Evolutionary conservation across 2,113 vertebrate genomes (phyloP), one percentile per base, ranked within the genome.

Genomic region (Cairina moschata): DNA sequence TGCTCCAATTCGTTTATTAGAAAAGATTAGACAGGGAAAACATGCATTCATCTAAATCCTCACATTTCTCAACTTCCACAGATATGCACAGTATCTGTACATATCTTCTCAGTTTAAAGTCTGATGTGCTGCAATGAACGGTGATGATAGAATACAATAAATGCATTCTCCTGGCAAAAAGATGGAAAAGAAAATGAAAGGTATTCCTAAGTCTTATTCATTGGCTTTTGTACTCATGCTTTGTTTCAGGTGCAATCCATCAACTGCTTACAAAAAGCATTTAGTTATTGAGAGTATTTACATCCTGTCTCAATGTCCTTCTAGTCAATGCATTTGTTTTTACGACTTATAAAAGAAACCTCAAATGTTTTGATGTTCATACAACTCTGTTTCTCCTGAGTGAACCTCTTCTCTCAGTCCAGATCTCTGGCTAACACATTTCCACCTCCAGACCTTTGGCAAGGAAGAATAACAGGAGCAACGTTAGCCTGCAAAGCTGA

Each of bases 281-380:
- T 96, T 87, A 74, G 72, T 88, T 97, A 96, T 55, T 94, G 94
- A 82, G 79, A 80, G 55, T 90, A 71, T 50, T 87, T 88, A 60
- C 46, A 75, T 63, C 66, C 5, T 80, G 72, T 11, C 13, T 86
- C 48, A 36, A 23, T 87, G 40, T 94, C 90, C 59, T 95, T 66
- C 76, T 85, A 52, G 38, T 86, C 78, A 87, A 72, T 68, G 18
- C 84, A 59, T 93, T 95, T 89, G 54, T 91, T 95, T 96, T 86
- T 86, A 90, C 65, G 69, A 91, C 63, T 97, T 32, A 46, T 62
- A 80, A 71, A 81, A 79, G 66, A 48, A 92, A 36, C 28, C 13
- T 42, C 1, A 6, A 86, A 59, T 83, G 44, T 91, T 97, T 93
- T 86, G 76, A 75, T 86, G 82, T 86, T 82, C 77, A 23, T 34